These are phyloP conservation scores for Chondrilla cf. caribensis DNA, from an alignment of 37 sponge, comb jelly and placozoan species.

Conservation along the genomic window DNA sequence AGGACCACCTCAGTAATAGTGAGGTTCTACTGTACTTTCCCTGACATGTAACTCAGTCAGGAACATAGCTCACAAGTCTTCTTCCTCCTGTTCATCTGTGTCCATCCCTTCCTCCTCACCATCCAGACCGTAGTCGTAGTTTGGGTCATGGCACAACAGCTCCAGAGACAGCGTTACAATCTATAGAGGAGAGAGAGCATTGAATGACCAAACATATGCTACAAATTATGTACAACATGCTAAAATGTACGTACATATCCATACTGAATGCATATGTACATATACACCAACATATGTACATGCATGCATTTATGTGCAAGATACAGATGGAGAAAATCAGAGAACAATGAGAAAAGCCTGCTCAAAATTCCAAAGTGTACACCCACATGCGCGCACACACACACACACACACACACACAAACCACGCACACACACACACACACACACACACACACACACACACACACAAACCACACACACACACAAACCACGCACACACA, in stretches of 20 bases:
- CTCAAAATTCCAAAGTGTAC: too few species aligned
- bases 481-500: too few species aligned
- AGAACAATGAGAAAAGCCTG: too few species aligned
- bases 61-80: slow-evolving; percentile 55
- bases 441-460: slow-evolving; percentile 9
- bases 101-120: slow-evolving; percentile 77
- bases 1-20: too few species aligned
- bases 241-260: background rate
- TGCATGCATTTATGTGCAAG: background rate
- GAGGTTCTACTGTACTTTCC: too few species aligned
- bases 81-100: slow-evolving; percentile 51
- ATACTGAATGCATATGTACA: background rate
- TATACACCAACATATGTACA: background rate
- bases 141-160: slow-evolving; percentile 93
- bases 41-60: too few species aligned
- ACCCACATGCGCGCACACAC: too few species aligned
- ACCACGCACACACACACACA: background rate
- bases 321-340: too few species aligned
- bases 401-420: too few species aligned
- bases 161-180: slow-evolving; percentile 73
- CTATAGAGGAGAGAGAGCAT: too few species aligned
- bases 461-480: background rate
- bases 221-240: background rate
- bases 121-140: slow-evolving; percentile 92
- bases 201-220: background rate